These are phyloP conservation scores for Turritopsis rubra DNA, from an alignment of 30 jellyfish, hydroid and myxozoan species.

Conservation along the genomic window DNA sequence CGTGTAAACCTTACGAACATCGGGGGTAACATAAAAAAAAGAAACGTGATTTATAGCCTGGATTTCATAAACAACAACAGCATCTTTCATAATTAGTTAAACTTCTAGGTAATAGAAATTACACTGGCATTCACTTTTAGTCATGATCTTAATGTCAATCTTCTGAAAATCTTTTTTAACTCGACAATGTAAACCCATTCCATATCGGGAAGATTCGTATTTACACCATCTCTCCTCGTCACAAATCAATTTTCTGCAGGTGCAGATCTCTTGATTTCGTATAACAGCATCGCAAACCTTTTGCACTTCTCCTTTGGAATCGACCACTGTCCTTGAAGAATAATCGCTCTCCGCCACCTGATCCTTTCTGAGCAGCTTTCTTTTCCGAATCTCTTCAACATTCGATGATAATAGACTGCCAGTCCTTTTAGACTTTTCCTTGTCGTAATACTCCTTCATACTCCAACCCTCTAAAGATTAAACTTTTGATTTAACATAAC, in stretches of 20 bases:
- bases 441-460: no score
- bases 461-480: no score
- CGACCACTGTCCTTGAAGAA: background rate
- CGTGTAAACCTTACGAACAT: no score
- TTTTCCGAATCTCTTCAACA: no score
- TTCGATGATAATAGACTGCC: no score
- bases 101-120: background rate
- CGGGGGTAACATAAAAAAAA: no score
- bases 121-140: background rate
- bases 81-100: background rate
- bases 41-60: no score
- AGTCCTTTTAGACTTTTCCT: no score
- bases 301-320: no score
- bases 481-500: no score
- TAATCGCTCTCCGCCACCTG: background rate
- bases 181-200: background rate
- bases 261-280: background rate
- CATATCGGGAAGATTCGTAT: background rate
- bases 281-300: background rate
- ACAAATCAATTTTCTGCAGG: background rate
- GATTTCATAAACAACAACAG: background rate
- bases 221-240: background rate
- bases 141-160: background rate
- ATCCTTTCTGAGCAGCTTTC: background rate
- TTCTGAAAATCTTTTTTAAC: background rate